Evolutionary conservation across 2,113 vertebrate species (phyloP), one percentile per base, ranked within the genome.

Genomic region (Phyllopteryx taeniolatus): DNA sequence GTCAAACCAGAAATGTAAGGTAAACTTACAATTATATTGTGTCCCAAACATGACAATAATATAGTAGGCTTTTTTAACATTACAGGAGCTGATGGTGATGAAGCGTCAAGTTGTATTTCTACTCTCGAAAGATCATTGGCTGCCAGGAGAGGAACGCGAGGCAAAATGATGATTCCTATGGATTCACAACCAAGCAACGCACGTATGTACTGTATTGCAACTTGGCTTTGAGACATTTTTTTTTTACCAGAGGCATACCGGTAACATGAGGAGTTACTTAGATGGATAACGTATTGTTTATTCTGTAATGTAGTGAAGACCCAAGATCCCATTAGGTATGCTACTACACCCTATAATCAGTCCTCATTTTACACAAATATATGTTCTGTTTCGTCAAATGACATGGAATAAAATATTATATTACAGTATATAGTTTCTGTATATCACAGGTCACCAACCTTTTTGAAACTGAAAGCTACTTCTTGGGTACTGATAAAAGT

Each of bases 131-230:
- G 95, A n/a, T 96, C 97, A 0, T 79, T 98, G 1, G 94, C 94
- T 1, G 90, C 94, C 31, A 91, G 95, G 54, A 86, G 96, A 70
- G 94, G 95, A 11, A 96, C 96, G 0, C 88, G 96, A 15, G 87
- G 94, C 62, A 98, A 98, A 74, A 94, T 98, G 83, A 96, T 98
- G 96, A 97, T 98, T 67, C 97, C 97, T 0, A 96, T 97, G 94
- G 97, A 98, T 49, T 91, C 95, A 0, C 96, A 96, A 79, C 92
- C 97, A 2, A 95, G 53, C 88, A 98, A 95, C 84, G 93, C 95
- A n/a, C 90, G 97, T 98, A 79, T 74, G 88, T 71, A 20, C 60
- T 51, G 17, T 69, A 64, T 7, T 8, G 2, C 5, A 15, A 27
- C 44, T 66, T 47, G 2, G 13, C 31, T 17, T 47, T 47, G 14